Base-by-base conservation (phyloP, 2,113 vertebrate genomes). In the Nothobranchius furzeri region DNA sequence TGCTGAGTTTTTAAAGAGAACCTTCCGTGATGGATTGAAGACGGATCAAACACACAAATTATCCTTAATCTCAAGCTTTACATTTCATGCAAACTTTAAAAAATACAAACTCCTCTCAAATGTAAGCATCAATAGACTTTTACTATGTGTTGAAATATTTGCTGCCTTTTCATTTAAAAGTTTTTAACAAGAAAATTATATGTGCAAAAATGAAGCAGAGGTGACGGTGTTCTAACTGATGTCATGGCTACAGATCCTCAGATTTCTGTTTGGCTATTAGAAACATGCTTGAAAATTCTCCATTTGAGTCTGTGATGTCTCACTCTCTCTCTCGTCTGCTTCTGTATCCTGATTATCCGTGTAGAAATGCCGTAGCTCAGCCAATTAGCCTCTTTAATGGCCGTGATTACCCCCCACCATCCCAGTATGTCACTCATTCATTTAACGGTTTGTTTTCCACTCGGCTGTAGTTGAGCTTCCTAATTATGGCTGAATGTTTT, bases 321-420 rank as follows among this genome's bases (percentile, higher is more conserved):
- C 15, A 14, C 53, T 45, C 17, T 20, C 61, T 20, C 61, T n/a
- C 50, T 79, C 59, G 10, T 42, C 10, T 11, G 48, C 54, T 58
- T 35, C 43, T 30, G 37, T 73, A 67, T 76, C 55, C 73, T 73
- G 57, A 73, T 89, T 74, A 88, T 86, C 75, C 54, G 72, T 75
- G 58, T 53, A 75, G 84, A 78, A 83, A 86, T 87, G 76, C 75
- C 72, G 72, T 57, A 63, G 83, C 73, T 83, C 62, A 61, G 80
- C 81, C 86, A 90, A 88, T 92, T 91, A 91, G 83, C 47, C 57
- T 70, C 24, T 45, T 65, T 89, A 90, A 90, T 87, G 77, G 68
- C 75, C 40, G 51, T 70, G 79, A 87, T 86, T 77, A 83, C 74
- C 82, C 76, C 83, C 82, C 55, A 40, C 67, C 75, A 73, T 74